A percentile compares a stretch with the other conserved stretches of the same genome.
phyloP scores from a whole-genome alignment of 2,797 vertebrate species.

The Melanotaenia pygmaea region DNA sequence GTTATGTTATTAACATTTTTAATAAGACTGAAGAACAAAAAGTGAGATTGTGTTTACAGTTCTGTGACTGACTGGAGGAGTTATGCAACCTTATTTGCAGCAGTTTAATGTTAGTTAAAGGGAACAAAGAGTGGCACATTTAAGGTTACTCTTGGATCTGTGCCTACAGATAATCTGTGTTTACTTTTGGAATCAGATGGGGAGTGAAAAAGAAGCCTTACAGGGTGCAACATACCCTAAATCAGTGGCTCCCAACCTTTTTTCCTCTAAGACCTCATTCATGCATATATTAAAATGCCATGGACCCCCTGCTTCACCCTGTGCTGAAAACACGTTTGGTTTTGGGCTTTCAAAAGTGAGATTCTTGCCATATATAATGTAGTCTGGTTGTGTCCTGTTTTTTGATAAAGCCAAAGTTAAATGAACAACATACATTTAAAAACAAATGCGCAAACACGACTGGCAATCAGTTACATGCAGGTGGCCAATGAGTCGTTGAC shows the following conservation, averaged over 20 bases:
- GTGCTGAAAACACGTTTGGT: too few relatives aligned
- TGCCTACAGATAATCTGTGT: not conserved
- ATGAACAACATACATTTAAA: conserved; percentile 2
- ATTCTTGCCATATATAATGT: too few relatives aligned
- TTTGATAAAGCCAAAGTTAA: too few relatives aligned
- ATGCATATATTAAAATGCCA: too few relatives aligned
- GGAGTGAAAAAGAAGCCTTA: not conserved
- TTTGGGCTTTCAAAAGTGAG: too few relatives aligned
- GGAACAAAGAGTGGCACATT: not conserved
- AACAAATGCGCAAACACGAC: not conserved
- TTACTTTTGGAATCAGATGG: not conserved
- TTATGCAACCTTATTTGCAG: conserved; percentile 9
- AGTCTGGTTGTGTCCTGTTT: too few relatives aligned
- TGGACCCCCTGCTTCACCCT: too few relatives aligned
- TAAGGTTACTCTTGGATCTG: conserved; percentile 12
- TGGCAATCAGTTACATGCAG: not conserved
- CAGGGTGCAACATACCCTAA: not conserved
- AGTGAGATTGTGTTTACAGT: not conserved
- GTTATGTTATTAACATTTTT: not conserved
- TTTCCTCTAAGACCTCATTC: too few relatives aligned
- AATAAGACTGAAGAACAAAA: not conserved
- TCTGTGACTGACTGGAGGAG: not conserved
- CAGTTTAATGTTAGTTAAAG: not conserved
- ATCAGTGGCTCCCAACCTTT: too few relatives aligned
- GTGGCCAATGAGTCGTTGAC: conserved; percentile 42